Percentiles rank a stretch among this genome's conserved stretches.
Evolutionary conservation across 1,140 invertebrate species (phyloP).

Genomic region (Phymastichus coffea): DNA sequence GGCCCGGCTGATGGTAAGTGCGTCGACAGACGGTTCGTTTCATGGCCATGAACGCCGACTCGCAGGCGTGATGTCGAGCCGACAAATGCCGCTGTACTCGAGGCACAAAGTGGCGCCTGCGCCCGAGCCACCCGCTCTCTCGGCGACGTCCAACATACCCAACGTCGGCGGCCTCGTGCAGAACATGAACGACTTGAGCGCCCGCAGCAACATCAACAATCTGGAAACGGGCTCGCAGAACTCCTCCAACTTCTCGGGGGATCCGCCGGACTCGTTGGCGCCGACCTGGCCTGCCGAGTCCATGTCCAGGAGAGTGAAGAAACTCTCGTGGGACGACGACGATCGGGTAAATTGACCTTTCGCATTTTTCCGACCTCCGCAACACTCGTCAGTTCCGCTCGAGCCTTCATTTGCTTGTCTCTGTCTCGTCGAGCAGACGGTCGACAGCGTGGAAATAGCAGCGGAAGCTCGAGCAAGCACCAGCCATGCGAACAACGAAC

Average conservation of each 20-base stretch:
- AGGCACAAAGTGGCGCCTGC: slow-evolving; percentile 55
- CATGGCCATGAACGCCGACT: too few species aligned
- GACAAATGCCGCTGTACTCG: slow-evolving; percentile 45
- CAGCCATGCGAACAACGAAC: slow-evolving; percentile 48
- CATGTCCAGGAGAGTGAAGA: slow-evolving; percentile 67
- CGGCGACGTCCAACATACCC: slow-evolving; percentile 51
- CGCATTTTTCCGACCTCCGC: too few species aligned
- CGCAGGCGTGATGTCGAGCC: too few species aligned
- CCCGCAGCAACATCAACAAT: slow-evolving; percentile 41
- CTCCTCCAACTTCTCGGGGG: slow-evolving; percentile 49
- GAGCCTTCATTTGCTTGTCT: too few species aligned
- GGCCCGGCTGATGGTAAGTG: too few species aligned
- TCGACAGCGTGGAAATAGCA: slow-evolving; percentile 59
- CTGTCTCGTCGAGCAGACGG: too few species aligned
- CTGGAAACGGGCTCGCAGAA: slow-evolving; percentile 47
- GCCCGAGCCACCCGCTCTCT: slow-evolving; percentile 50
- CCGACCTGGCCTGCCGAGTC: slow-evolving; percentile 59
- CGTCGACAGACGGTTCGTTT: too few species aligned
- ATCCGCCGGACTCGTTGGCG: slow-evolving; percentile 48
- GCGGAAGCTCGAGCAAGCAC: slow-evolving; percentile 52
- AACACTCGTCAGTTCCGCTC: too few species aligned
- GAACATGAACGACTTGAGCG: slow-evolving; percentile 53
- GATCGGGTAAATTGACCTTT: slow-evolving; percentile 42
- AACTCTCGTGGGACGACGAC: slow-evolving; percentile 74
- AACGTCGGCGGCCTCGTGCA: slow-evolving; percentile 52